These are phyloP conservation scores for Neosilurus mollespiculum DNA, from an alignment of 2,797 vertebrate genomes.

Conservation along the genomic window DNA sequence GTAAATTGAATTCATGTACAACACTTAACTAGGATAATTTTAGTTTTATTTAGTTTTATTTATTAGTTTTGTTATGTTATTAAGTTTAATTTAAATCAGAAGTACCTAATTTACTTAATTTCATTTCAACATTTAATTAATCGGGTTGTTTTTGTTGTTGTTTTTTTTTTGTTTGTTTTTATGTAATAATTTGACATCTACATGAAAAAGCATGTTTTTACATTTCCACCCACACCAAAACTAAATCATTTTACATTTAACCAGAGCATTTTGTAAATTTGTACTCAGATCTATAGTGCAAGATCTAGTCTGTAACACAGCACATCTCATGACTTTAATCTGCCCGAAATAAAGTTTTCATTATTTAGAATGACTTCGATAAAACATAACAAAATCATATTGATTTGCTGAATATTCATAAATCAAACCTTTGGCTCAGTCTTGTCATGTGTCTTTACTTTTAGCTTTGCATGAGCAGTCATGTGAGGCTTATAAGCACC, in stretches of 20 bases:
- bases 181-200: conserved; percentile 9
- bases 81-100: no score
- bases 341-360: background rate
- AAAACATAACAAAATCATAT: background rate
- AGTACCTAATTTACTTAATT: no score
- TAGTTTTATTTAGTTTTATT: no score
- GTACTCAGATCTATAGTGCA: background rate
- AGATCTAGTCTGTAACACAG: background rate
- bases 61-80: no score
- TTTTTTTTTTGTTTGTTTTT: background rate
- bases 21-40: background rate
- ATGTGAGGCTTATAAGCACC: conserved; percentile 95
- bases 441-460: conserved; percentile 49
- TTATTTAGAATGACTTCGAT: background rate
- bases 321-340: background rate
- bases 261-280: background rate
- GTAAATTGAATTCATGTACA: background rate
- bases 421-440: background rate
- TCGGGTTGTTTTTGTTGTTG: no score
- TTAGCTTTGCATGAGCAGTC: conserved; percentile 92
- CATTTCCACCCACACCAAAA: conserved; percentile 1
- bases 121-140: no score
- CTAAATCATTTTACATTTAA: background rate
- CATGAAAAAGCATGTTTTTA: conserved; percentile 9
- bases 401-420: background rate